Evolutionary conservation across 1,140 invertebrate genomes (phyloP), one percentile per base, ranked within the genome.

Genomic region (Thaumetopoea pityocampa): DNA sequence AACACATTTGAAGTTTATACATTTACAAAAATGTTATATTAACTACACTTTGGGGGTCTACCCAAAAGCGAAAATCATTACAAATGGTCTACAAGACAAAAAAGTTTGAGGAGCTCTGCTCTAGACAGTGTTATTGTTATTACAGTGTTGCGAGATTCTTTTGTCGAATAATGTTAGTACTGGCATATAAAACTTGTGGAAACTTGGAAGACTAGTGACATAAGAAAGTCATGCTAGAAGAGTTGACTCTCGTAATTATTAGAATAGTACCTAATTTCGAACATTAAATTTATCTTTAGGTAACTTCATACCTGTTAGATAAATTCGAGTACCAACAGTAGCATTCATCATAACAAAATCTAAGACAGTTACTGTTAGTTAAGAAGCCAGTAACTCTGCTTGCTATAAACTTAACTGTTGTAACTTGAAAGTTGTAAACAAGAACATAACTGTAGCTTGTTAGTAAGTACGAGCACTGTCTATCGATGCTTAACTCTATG

Each of bases 381-480:
- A 41, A 14, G 28, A 48, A 51, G 48, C 30, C 37, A 26, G 19
- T 11, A 50, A 58, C 41, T 58, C 48, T 23, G 36, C 43, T 43
- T 27, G 16, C 24, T 19, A 23, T 42, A 36, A 43, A 49, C 44
- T 49, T 45, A 33, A 42, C 33, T 51, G 47, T 51, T 32, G 42
- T 46, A 42, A 43, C 12, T 37, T 34, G 30, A 22, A 54, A 54
- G 18, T 42, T 46, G 42, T 56, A 56, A 56, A 51, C 47, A 45
- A 47, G 27, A 36, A 51, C 28, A n/a, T n/a, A n/a, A n/a, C n/a
- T n/a, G n/a, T 38, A 29, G 12, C 57, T 61, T 54, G 58, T 62
- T 66, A 65, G 45, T 36, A 36, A 34, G 50, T 53, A 27, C 11
- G 7, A 28, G 12, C 27, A 50, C 18, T 16, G n/a, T n/a, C n/a